A percentile compares a stretch with the other conserved stretches of the same genome.
These are phyloP conservation scores for Brachypterus glaber DNA, from an alignment of 2,888 invertebrate species.

Conservation along the genomic window DNA sequence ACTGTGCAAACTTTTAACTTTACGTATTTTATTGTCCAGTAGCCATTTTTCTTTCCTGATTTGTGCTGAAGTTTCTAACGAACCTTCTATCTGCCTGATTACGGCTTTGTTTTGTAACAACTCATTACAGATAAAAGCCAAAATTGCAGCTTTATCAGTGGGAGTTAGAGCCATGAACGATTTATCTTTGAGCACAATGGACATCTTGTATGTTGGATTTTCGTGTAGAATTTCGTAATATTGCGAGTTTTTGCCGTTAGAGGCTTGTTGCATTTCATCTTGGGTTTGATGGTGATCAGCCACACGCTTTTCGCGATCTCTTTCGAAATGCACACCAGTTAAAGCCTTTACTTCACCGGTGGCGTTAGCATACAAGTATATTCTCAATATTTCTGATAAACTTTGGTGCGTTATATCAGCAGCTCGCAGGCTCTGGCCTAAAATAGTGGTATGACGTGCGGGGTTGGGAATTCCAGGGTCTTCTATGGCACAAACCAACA, in stretches of 20 bases:
- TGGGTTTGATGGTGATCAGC: slow-evolving; percentile 76
- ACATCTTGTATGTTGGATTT: slow-evolving; percentile 70
- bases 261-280: slow-evolving; percentile 55
- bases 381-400: slow-evolving; percentile 82
- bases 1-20: slow-evolving; percentile 63
- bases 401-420: slow-evolving; percentile 88
- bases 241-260: slow-evolving; percentile 63
- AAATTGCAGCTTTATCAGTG: slow-evolving; percentile 76
- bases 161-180: slow-evolving; percentile 81
- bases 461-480: slow-evolving; percentile 90
- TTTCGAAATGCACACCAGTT: slow-evolving; percentile 70
- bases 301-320: slow-evolving; percentile 69
- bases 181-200: slow-evolving; percentile 68
- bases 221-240: slow-evolving; percentile 70
- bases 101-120: slow-evolving; percentile 87
- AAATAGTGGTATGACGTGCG: slow-evolving; percentile 76
- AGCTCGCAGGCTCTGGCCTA: slow-evolving; percentile 81
- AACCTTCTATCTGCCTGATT: slow-evolving; percentile 74
- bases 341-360: slow-evolving; percentile 77
- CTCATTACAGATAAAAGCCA: slow-evolving; percentile 91
- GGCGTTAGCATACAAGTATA: slow-evolving; percentile 84
- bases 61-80: slow-evolving; percentile 73
- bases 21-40: slow-evolving; percentile 81
- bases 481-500: slow-evolving; percentile 85
- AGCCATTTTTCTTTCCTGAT: slow-evolving; percentile 86